Percentiles rank a stretch among this genome's conserved stretches.
phyloP scores from a whole-genome alignment of 1,140 invertebrate genomes.

The Samia ricini region DNA sequence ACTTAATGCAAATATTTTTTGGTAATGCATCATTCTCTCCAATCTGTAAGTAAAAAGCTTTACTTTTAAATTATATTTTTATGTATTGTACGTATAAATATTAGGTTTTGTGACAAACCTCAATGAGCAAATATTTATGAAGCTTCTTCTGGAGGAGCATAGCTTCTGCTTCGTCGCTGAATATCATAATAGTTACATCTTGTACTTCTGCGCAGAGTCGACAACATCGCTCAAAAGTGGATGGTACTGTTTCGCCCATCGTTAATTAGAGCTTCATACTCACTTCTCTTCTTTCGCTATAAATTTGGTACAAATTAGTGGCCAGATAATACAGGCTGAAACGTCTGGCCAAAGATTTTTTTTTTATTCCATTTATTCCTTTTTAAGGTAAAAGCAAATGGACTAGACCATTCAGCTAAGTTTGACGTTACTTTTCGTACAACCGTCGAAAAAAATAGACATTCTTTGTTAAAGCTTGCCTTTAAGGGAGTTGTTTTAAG shows the following conservation, averaged over 20 bases:
- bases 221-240: conserved; percentile 62
- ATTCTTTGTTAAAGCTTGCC: no score
- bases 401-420: no score
- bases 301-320: no score
- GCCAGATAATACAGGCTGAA: no score
- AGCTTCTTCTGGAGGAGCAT: conserved; percentile 70
- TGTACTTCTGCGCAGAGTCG: conserved; percentile 68
- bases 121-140: conserved; percentile 67
- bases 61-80: background rate
- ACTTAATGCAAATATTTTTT: conserved; percentile 72
- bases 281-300: no score
- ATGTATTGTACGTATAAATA: background rate
- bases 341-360: no score
- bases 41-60: conserved; percentile 46
- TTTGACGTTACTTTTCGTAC: no score
- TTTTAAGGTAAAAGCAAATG: no score
- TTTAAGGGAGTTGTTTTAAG: no score
- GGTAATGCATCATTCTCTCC: conserved; percentile 69
- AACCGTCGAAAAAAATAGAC: no score
- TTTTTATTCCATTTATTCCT: no score
- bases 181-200: conserved; percentile 73
- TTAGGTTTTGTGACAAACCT: conserved; percentile 44
- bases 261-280: conserved; percentile 2
- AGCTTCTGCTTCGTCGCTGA: conserved; percentile 66
- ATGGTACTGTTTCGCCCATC: conserved; percentile 32